Base-by-base conservation (phyloP, 2,888 invertebrate species). In the Electrophaes corylata region DNA sequence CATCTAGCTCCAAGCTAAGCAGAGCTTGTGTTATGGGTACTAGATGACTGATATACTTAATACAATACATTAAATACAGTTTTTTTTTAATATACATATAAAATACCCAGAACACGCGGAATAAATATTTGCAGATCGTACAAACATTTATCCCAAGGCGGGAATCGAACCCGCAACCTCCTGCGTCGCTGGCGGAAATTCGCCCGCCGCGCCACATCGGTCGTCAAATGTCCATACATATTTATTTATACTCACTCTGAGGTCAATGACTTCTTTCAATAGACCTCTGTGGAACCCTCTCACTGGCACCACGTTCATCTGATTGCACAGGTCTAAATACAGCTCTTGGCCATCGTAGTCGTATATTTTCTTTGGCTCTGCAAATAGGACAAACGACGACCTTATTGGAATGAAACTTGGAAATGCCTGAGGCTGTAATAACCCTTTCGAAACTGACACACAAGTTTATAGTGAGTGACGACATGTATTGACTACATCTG, bases 261-360 rank as follows among this genome's bases (percentile, higher is more conserved):
- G 71, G 64, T 81, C 64, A 26, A 83, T 72, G 16, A 58, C 62
- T 1, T 67, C 59, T 29, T 71, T 65, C 2, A 78, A 41, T 20
- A 85, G 63, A 4, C 73, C 70, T 48, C 59, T 67, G 29, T 81
- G 58, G 51, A 83, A 83, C 4, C 51, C 45, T 45, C 65, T 66
- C 2, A 81, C 73, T 0, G 75, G 76, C 23, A 61, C 57, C 49
- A 72, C 56, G 18, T 72, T 60, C 68, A 70, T 73, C 62, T 80
- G 71, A 16, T 75, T 64, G 43, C 83, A 82, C 4, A 78, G 37
- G 6, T 63, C 69, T 43, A 80, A 49, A 55, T 83, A 82, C 4
- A 78, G 60, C n/a, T 83, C 76, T 65, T 78, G 81, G 0, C 83
- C 83, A 48, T 81, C 79, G 37, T 71, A 71, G 3, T 72, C 54